Base-by-base conservation (phyloP, 2,888 invertebrate genomes). In the Oscheius sp. region DNA sequence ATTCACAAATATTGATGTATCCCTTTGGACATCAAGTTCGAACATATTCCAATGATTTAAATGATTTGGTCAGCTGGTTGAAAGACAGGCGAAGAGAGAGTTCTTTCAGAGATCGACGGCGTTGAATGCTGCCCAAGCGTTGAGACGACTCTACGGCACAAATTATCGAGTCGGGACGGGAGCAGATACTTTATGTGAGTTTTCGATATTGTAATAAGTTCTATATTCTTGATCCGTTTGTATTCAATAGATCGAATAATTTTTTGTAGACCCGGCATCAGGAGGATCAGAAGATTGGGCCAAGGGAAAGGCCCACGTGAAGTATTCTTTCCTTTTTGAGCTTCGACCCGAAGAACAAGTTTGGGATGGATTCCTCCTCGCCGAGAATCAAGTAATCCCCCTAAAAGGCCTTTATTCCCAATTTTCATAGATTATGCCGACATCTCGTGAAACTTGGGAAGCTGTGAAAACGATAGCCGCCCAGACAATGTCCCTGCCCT, bases 261-360 rank as follows among this genome's bases (percentile, higher is more conserved):
- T 3, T 25, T 13, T 63, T 77, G 2, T 72, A 85, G 85, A 85
- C 49, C 83, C 85, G 9, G 86, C 86, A 1, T 84, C 83, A 2
- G 86, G 85, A 16, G 86, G 87, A 2, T 81, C 84, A 3, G 86
- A 87, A 68, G 88, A 88, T 53, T 88, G 88, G 88, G 88, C 88
- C 16, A 88, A 88, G 69, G 88, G 85, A 56, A 80, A 83, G 58
- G 85, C 82, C 41, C 85, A 85, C 70, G 81, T 88, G 49, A 88
- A 88, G 69, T 88, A 84, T 77, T 84, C 86, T 27, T 88, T 83
- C 75, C 75, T 88, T n/a, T 84, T 88, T 76, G 88, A 88, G 70
- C 75, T 88, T 69, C 73, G 88, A 53, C 88, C 88, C 1, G 87
- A 87, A 41, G 87, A 88, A 53, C 83, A 83, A 76, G 87, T 87